Base-by-base conservation (phyloP, 2,888 invertebrate species). In the Magallana nippona region DNA sequence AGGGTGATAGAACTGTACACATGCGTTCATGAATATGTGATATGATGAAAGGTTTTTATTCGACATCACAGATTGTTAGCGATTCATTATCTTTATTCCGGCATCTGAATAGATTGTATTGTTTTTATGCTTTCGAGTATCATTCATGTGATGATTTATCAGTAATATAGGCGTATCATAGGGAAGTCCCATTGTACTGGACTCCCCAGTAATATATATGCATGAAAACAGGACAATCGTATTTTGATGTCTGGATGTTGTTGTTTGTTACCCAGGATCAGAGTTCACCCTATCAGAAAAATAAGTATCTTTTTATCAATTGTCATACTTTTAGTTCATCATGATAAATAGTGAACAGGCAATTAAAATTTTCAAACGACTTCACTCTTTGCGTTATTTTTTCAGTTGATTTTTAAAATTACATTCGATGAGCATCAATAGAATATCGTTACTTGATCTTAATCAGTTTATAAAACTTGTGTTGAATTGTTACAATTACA, bases 291-390 rank as follows among this genome's bases (percentile, higher is more conserved):
- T 71, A 71, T 71, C 71, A 71, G 71, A 44, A 71, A 71, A 71
- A 27, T 71, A 60, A 60, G 22, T 27, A 63, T 71, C 71, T 71
- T 71, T 71, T 71, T 71, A 71, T 71, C 71, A 79, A 57, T 79
- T 78, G 78, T 82, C 82, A 82, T 82, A 77, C 82, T 82, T 82
- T 82, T 82, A 82, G 82, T 82, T 82, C 77, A 78, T 78, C 82
- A 82, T 82, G 82, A 82, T 78, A 78, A 82, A 82, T 82, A 82
- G 82, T 82, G 82, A 82, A 82, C 78, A 82, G 82, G 78, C 82
- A 82, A 82, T 82, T 82, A 82, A 82, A 81, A 82, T 78, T 82
- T 82, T 82, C 82, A 82, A 79, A 55, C 17, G 27, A 17, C 19
- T 17, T 78, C 55, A 10, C 17, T 15, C 19, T 55, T 19, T 78